Base-by-base conservation (phyloP, 1,140 invertebrate species). In the Cardiocondyla obscurior region DNA sequence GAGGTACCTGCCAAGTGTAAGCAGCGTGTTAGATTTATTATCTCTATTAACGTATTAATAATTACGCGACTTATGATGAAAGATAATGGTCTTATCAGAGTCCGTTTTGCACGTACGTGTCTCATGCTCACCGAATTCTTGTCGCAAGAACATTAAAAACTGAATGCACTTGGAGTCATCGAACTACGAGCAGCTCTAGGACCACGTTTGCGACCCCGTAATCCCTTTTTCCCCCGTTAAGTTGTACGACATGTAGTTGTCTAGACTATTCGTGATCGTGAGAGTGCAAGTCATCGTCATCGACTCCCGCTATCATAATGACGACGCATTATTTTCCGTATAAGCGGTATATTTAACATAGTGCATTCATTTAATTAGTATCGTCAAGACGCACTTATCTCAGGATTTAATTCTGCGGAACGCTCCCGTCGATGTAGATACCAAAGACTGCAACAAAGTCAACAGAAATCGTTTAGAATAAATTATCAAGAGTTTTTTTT, bases 71-170 rank as follows among this genome's bases (percentile, higher is more conserved):
- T 76, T 62, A 62, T 25, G 19, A 49, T 49, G 12, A 69, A 39
- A 67, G 74, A 69, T 79, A 79, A 53, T 16, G 25, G 25, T 3
- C 25, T 53, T 79, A 79, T 79, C 62, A n/a, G 30, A 30, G 42
- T 39, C 16, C 2, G 30, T 36, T 16, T 51, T 39, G 30, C 30
- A 28, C 16, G 33, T 30, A 30, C 25, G 22, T 65, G 28, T 39
- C 8, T 22, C 57, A 22, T 42, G 33, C 25, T 67, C 28, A 53
- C 39, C n/a, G 42, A 53, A 55, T 10, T 33, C n/a, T 42, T 25
- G 30, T 12, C 1, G 36, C 33, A 10, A 60, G 10, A 28, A n/a
- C n/a, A 22, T 22, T 60, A n/a, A 16, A 60, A 60, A 33, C 19
- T 28, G 33, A 67, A 53, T 19, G 72, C 14, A 6, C n/a, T 6